phyloP scores from a whole-genome alignment of 2,113 vertebrate species.

The Carassius gibelio region DNA sequence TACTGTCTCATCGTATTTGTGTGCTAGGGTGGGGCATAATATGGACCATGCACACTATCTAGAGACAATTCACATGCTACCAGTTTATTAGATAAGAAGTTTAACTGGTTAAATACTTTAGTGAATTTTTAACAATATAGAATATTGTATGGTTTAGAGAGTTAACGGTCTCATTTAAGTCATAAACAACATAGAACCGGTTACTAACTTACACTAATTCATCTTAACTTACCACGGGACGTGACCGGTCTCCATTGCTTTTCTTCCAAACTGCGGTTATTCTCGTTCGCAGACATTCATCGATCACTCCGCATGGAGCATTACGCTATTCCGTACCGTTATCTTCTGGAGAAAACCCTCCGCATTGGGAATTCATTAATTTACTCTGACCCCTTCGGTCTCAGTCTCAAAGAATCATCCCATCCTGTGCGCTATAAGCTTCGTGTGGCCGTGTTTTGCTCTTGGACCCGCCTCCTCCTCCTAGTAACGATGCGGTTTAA shows the following conservation, averaged over 20 bases:
- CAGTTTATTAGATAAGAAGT: background rate
- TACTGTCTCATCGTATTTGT: slow-evolving; percentile 5
- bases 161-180: background rate
- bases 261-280: slow-evolving; percentile 45
- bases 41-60: background rate
- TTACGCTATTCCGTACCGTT: slow-evolving; percentile 55
- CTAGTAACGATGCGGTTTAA: slow-evolving; percentile 32
- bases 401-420: slow-evolving; percentile 43
- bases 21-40: slow-evolving; percentile 25
- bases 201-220: too few species aligned
- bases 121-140: too few species aligned
- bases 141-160: background rate
- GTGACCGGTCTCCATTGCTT: slow-evolving; percentile 69
- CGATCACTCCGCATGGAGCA: slow-evolving; percentile 56
- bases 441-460: slow-evolving; percentile 49
- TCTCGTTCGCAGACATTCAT: slow-evolving; percentile 64
- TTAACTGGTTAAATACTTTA: background rate
- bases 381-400: slow-evolving; percentile 25
- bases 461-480: slow-evolving; percentile 26
- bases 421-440: slow-evolving; percentile 45
- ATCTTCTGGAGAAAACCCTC: slow-evolving; percentile 52
- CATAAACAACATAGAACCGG: background rate
- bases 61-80: background rate
- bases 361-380: slow-evolving; percentile 41
- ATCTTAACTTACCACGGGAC: slow-evolving; percentile 69